phyloP scores from a whole-genome alignment of 1,140 invertebrate genomes.

The Sycophila sp. region DNA sequence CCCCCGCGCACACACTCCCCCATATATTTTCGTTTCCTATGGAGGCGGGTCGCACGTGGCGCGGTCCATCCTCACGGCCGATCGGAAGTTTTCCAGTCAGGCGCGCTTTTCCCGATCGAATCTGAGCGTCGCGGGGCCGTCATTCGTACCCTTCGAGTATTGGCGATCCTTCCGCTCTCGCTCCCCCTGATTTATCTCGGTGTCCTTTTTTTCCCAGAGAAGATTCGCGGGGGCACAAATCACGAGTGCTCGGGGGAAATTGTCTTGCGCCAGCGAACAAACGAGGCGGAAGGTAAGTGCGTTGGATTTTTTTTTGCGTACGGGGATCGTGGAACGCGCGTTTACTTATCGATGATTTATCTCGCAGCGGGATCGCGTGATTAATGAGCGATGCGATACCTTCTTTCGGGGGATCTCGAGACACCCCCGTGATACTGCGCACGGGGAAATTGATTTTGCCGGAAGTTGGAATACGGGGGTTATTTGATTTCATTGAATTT shows the following conservation, averaged over 20 bases:
- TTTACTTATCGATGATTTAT: slow-evolving; percentile 28
- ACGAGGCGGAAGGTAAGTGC: neutral
- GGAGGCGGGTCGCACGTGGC: slow-evolving; percentile 8
- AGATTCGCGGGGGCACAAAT: slow-evolving; percentile 21
- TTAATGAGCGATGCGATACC: too few species aligned
- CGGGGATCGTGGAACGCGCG: neutral
- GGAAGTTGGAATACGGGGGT: too few species aligned
- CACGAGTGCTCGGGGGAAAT: slow-evolving; percentile 1
- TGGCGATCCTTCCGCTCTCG: neutral
- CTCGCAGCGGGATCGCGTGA: neutral
- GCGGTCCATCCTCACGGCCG: neutral
- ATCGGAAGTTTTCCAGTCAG: slow-evolving; percentile 18
- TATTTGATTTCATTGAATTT: too few species aligned
- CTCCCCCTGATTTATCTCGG: slow-evolving; percentile 17
- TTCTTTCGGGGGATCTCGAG: too few species aligned
- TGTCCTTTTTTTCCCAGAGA: neutral
- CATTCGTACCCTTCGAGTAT: too few species aligned
- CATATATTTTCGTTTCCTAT: neutral
- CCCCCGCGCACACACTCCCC: neutral
- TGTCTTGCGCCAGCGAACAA: neutral
- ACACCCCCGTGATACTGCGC: too few species aligned
- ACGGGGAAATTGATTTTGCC: too few species aligned
- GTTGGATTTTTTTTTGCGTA: slow-evolving; percentile 5
- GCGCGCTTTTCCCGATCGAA: slow-evolving; percentile 22
- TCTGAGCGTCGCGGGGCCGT: too few species aligned